Evolutionary conservation across 2,888 invertebrate genomes (phyloP).

Genomic region (Eurytoma californica): DNA sequence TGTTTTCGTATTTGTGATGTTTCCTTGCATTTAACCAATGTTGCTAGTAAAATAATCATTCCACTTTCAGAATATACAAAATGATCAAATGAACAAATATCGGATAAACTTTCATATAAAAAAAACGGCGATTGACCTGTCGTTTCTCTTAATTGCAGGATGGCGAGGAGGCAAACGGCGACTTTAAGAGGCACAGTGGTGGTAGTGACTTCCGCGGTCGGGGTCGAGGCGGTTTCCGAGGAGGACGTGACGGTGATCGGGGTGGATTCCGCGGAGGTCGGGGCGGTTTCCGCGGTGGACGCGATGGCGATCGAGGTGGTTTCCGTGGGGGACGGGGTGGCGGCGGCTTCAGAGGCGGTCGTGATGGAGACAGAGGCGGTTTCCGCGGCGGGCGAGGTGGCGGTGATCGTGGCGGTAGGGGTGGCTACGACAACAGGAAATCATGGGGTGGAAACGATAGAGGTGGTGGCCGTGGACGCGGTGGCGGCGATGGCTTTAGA

Average conservation of each 20-base stretch:
- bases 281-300: constrained; percentile 62
- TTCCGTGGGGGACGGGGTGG: constrained; percentile 63
- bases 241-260: constrained; percentile 61
- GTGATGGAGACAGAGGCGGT: constrained; percentile 66
- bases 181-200: constrained; percentile 62
- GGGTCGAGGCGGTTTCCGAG: constrained; percentile 56
- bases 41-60: constrained; percentile 23
- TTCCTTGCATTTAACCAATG: constrained; percentile 69
- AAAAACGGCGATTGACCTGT: constrained; percentile 68
- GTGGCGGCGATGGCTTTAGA: constrained; percentile 65
- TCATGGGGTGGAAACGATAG: constrained; percentile 50
- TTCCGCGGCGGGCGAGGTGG: constrained; percentile 69
- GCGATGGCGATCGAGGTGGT: constrained; percentile 59
- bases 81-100: constrained; percentile 1
- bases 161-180: constrained; percentile 70
- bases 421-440: constrained; percentile 50
- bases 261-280: constrained; percentile 59
- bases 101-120: constrained; percentile 47
- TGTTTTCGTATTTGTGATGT: constrained; percentile 58
- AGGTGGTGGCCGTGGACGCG: constrained; percentile 61
- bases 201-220: constrained; percentile 63
- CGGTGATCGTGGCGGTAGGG: constrained; percentile 56
- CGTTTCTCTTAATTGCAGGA: constrained; percentile 70
- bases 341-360: constrained; percentile 60
- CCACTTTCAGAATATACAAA: constrained; percentile 18